These are phyloP conservation scores for Melolontha melolontha DNA, from an alignment of 2,888 invertebrate species.

Conservation along the genomic window DNA sequence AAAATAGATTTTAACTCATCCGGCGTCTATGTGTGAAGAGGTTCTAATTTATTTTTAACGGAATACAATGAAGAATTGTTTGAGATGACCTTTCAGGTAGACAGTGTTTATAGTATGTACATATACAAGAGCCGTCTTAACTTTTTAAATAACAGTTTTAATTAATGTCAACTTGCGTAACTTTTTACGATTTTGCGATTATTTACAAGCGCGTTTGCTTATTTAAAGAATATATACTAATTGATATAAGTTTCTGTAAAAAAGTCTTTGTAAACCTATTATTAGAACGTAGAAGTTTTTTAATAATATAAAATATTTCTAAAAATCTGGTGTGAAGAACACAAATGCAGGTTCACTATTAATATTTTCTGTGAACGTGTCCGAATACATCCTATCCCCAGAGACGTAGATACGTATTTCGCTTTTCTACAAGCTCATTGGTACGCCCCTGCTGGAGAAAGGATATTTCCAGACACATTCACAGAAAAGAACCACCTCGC, in stretches of 20 bases:
- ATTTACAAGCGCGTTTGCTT: not conserved
- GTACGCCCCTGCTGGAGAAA: too few species aligned
- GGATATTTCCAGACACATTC: too few species aligned
- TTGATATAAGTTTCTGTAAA: not conserved
- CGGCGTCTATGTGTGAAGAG: constrained; percentile 38
- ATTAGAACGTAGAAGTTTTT: too few species aligned
- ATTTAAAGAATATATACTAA: constrained; percentile 6
- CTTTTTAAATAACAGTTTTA: not conserved
- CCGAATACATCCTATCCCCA: too few species aligned
- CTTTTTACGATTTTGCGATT: not conserved
- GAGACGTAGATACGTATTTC: too few species aligned
- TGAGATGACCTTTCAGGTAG: constrained; percentile 27
- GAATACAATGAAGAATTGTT: constrained; percentile 23
- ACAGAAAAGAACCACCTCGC: too few species aligned
- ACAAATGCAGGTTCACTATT: too few species aligned
- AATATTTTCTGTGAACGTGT: too few species aligned
- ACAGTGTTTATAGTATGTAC: constrained; percentile 11
- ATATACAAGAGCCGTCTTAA: constrained; percentile 7
- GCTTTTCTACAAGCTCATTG: too few species aligned
- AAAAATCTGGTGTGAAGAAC: too few species aligned
- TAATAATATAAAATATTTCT: too few species aligned
- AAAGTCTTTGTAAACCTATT: too few species aligned
- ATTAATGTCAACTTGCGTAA: not conserved
- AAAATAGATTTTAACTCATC: constrained; percentile 41
- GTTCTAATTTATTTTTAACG: constrained; percentile 32